Evolutionary conservation across 2,113 vertebrate species (phyloP).

Genomic region (Oncorhynchus masou): DNA sequence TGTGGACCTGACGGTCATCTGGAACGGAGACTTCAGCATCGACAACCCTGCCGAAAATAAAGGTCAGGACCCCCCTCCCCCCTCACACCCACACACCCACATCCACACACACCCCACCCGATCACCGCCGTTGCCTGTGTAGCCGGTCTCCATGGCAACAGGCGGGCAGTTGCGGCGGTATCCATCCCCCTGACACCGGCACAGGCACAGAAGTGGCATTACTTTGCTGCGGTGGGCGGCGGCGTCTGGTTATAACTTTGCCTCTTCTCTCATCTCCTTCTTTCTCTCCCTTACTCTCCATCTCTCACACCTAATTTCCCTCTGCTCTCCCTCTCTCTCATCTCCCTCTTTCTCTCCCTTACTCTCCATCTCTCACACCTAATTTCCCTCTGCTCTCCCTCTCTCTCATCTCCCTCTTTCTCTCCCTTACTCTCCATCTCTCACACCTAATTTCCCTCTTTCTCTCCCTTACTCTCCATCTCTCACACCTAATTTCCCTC

Average conservation of each 20-base stretch:
- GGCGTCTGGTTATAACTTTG: not conserved
- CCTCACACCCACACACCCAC: not conserved
- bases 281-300: conserved; percentile 13
- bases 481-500: too few species aligned
- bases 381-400: too few species aligned
- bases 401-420: too few species aligned
- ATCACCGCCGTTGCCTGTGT: conserved; percentile 58
- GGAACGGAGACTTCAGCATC: conserved; percentile 98
- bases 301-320: not conserved
- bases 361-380: too few species aligned
- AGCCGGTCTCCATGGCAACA: conserved; percentile 73
- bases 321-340: too few species aligned
- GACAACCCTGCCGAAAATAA: conserved; percentile 97
- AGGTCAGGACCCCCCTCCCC: conserved; percentile 77
- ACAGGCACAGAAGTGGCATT: conserved; percentile 13
- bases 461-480: too few species aligned
- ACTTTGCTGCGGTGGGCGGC: too few species aligned
- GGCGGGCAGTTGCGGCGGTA: conserved; percentile 45
- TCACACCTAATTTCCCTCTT: too few species aligned
- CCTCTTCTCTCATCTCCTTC: not conserved
- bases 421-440: too few species aligned
- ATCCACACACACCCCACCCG: not conserved
- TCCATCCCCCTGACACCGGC: conserved; percentile 52
- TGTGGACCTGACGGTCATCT: conserved; percentile 93
- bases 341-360: not conserved